Evolutionary conservation across 2,113 vertebrate genomes (phyloP).

Genomic region (Monopterus albus): DNA sequence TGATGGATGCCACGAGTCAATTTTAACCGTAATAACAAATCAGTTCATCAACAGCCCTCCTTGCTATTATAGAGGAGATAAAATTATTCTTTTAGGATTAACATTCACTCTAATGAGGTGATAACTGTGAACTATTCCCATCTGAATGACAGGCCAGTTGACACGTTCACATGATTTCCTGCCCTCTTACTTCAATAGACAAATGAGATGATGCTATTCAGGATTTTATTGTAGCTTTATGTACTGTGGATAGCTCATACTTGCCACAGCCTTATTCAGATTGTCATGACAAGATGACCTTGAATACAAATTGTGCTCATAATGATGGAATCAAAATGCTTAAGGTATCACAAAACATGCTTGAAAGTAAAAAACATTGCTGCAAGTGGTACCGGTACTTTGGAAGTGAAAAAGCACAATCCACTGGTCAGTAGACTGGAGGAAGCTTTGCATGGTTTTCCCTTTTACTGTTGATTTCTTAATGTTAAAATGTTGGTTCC

Average conservation of each 20-base stretch:
- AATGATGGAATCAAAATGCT: constrained; percentile 32
- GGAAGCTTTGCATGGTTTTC: not conserved
- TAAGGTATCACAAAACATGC: constrained; percentile 38
- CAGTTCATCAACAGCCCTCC: constrained; percentile 45
- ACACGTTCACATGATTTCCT: constrained; percentile 44
- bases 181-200: constrained; percentile 9
- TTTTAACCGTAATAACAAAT: constrained; percentile 63
- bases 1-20: constrained; percentile 74
- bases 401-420: constrained; percentile 16
- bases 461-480: not conserved
- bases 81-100: constrained; percentile 27
- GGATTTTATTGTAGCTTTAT: constrained; percentile 28
- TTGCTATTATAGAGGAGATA: constrained; percentile 47
- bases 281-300: constrained; percentile 53
- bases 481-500: not conserved
- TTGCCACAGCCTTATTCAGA: constrained; percentile 31
- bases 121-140: constrained; percentile 22
- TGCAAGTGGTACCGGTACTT: no score
- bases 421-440: not conserved
- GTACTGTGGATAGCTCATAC: not conserved
- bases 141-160: constrained; percentile 22
- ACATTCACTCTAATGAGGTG: constrained; percentile 42
- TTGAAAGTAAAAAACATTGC: constrained; percentile 23
- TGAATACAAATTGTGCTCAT: constrained; percentile 36
- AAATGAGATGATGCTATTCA: constrained; percentile 31